Conservation (phyloP, 1,140 invertebrate genomes). For the Macrobrachium rosenbergii region DNA sequence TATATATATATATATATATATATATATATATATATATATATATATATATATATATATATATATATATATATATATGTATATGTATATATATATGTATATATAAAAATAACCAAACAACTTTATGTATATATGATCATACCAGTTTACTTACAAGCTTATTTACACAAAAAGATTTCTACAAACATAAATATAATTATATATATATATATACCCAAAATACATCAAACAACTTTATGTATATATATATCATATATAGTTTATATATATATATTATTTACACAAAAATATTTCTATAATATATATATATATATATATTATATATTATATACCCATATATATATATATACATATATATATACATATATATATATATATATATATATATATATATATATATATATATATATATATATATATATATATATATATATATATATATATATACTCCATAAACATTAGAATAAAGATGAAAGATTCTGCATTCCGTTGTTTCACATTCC, state of each 20-base stretch:
- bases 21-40: constrained; percentile 40
- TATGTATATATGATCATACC: no score
- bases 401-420: constrained; percentile 25
- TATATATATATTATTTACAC: constrained; percentile 21
- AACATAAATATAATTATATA: background rate
- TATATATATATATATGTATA: constrained; percentile 11
- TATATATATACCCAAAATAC: background rate
- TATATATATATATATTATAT: constrained; percentile 6
- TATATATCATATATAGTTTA: constrained; percentile 19
- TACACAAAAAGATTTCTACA: background rate
- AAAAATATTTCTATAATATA: constrained; percentile 20
- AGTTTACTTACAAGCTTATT: background rate
- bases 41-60: constrained; percentile 42
- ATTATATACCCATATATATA: constrained; percentile 21
- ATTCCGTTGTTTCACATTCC: no score
- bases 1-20: constrained; percentile 48
- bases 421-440: constrained; percentile 20
- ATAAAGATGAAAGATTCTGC: no score
- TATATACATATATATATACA: constrained; percentile 1
- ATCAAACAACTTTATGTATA: no score
- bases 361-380: constrained; percentile 8
- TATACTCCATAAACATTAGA: background rate
- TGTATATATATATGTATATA: constrained; percentile 23
- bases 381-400: constrained; percentile 23
- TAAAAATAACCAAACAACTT: background rate